Conservation (phyloP, 1,140 invertebrate genomes). For the Caenorhabditis tropicalis region DNA sequence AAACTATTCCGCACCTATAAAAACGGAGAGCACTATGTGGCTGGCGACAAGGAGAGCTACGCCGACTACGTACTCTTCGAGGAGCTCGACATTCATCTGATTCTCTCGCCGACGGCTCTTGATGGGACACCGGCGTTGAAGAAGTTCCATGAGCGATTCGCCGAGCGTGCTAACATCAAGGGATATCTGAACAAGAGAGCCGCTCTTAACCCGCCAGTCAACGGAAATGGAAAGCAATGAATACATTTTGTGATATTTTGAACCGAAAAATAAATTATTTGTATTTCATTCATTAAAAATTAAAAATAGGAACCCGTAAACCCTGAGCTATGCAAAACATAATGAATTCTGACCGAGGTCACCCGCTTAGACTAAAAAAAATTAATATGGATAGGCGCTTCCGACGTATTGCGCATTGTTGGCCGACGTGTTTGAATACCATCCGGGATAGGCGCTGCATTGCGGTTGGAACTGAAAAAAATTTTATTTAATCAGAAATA, state of each 20-base stretch:
- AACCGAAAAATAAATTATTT: neutral
- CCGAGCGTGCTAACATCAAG: conserved; percentile 62
- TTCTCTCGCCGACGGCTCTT: conserved; percentile 66
- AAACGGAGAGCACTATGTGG: conserved; percentile 57
- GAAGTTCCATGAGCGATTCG: conserved; percentile 63
- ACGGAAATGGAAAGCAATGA: conserved; percentile 72
- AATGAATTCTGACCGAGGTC: no score
- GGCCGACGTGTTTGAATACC: no score
- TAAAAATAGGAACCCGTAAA: neutral
- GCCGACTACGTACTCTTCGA: conserved; percentile 72
- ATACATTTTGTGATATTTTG: neutral
- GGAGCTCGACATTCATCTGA: conserved; percentile 65
- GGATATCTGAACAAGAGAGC: conserved; percentile 65
- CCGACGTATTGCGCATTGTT: no score
- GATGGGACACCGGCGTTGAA: conserved; percentile 67
- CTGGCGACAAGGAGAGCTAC: conserved; percentile 63
- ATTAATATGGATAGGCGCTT: neutral
- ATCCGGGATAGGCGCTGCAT: neutral
- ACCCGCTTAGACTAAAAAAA: neutral
- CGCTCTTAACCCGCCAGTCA: conserved; percentile 64
- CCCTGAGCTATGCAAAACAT: no score
- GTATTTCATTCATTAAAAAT: no score
- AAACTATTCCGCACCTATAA: conserved; percentile 58
- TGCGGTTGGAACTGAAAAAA: conserved; percentile 14
- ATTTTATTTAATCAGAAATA: neutral